Percentiles rank a stretch among this genome's conserved stretches.
Conservation (phyloP, 2,888 invertebrate genomes). For the Polietes domitor region DNA sequence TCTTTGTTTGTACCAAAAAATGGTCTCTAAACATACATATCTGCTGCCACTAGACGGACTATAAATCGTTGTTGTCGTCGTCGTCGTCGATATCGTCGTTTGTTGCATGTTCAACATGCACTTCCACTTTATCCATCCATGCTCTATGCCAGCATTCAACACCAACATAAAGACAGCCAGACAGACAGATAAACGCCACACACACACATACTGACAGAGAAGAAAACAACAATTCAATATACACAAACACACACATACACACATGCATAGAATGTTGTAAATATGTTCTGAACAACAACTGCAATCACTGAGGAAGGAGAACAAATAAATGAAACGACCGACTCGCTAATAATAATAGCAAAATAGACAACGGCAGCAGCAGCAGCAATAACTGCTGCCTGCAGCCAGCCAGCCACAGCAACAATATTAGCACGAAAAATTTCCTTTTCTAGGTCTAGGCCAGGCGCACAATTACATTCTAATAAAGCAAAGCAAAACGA, state of each 20-base stretch:
- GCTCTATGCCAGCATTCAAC: neutral
- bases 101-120: slow-evolving; percentile 60
- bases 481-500: slow-evolving; percentile 65
- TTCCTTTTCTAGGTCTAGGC: slow-evolving; percentile 81
- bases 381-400: slow-evolving; percentile 39
- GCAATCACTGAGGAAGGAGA: slow-evolving; percentile 74
- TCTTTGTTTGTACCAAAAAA: slow-evolving; percentile 15
- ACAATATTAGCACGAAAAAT: slow-evolving; percentile 78
- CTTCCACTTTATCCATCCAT: slow-evolving; percentile 51
- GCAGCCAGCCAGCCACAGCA: slow-evolving; percentile 60
- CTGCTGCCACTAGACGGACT: slow-evolving; percentile 21
- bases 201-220: neutral
- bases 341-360: slow-evolving; percentile 67
- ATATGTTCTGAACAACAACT: slow-evolving; percentile 41
- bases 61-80: slow-evolving; percentile 34
- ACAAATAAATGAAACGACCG: slow-evolving; percentile 71
- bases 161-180: slow-evolving; percentile 12
- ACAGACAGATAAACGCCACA: slow-evolving; percentile 8
- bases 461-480: slow-evolving; percentile 79
- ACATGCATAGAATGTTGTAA: slow-evolving; percentile 37
- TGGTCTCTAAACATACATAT: slow-evolving; percentile 39
- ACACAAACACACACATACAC: slow-evolving; percentile 6
- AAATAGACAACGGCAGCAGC: slow-evolving; percentile 64
- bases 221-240: slow-evolving; percentile 13
- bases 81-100: slow-evolving; percentile 28